Evolutionary conservation across 2,888 invertebrate species (phyloP).

Genomic region (Drosophila tripunctata): DNA sequence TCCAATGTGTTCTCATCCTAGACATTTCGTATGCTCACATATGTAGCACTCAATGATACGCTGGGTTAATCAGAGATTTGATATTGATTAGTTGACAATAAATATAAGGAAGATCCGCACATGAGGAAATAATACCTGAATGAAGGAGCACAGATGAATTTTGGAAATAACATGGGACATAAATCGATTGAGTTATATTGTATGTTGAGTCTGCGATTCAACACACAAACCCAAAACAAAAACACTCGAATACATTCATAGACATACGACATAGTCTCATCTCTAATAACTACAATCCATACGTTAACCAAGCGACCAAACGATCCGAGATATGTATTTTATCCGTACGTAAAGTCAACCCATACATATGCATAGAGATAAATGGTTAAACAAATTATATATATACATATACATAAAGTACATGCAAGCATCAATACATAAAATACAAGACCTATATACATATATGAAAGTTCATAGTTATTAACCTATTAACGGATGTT

Average conservation of each 20-base stretch:
- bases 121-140: background rate
- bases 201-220: conserved; percentile 24
- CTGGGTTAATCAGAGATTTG: conserved; percentile 41
- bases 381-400: conserved; percentile 52
- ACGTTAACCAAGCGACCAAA: conserved; percentile 42
- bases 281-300: conserved; percentile 1
- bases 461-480: conserved; percentile 54
- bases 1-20: conserved; percentile 26
- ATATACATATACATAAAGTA: conserved; percentile 34
- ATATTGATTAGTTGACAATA: conserved; percentile 74
- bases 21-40: conserved; percentile 2
- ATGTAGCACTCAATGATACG: background rate
- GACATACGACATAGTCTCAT: conserved; percentile 17
- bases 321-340: conserved; percentile 12
- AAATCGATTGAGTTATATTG: conserved; percentile 22
- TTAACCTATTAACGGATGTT: conserved; percentile 47
- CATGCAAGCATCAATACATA: conserved; percentile 28
- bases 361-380: conserved; percentile 70
- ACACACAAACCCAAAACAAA: conserved; percentile 16
- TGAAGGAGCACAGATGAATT: background rate
- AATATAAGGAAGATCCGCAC: conserved; percentile 22
- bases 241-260: too few relatives aligned
- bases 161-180: background rate
- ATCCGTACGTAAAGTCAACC: conserved; percentile 57
- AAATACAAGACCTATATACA: conserved; percentile 28